phyloP scores from a whole-genome alignment of 2,888 invertebrate genomes.

The Oscheius sp. region DNA sequence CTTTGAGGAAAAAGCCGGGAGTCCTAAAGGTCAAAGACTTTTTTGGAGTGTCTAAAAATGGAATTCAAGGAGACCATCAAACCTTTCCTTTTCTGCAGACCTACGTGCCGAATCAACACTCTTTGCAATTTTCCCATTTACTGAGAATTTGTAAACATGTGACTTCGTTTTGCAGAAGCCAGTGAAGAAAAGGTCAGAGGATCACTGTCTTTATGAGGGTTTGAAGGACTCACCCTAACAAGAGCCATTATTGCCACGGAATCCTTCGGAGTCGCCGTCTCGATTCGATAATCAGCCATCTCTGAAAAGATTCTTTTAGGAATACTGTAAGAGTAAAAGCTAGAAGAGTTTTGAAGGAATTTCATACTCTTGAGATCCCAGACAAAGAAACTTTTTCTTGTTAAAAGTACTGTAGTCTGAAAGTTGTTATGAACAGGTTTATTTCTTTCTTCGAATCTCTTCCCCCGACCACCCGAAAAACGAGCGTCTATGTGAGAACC shows the following conservation, averaged over 20 bases:
- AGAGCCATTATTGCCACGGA: conserved; percentile 23
- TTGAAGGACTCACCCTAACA: conserved; percentile 15
- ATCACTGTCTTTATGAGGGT: not conserved
- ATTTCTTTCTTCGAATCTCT: not conserved
- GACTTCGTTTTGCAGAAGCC: not conserved
- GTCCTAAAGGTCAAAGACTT: no score
- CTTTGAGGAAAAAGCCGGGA: no score
- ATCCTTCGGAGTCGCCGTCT: conserved; percentile 14
- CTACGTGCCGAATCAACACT: not conserved
- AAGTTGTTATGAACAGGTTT: no score
- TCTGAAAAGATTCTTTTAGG: not conserved
- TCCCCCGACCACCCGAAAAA: not conserved
- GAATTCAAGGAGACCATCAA: not conserved
- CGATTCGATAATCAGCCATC: conserved; percentile 8
- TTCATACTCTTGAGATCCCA: no score
- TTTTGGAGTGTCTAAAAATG: not conserved
- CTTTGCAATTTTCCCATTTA: not conserved
- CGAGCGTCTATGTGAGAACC: conserved; percentile 4
- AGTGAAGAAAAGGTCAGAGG: not conserved
- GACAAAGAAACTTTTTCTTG: no score
- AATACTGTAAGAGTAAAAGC: no score
- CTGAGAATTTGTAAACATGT: conserved; percentile 2
- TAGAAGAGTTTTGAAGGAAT: no score
- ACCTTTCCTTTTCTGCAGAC: no score
- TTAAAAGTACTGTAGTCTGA: no score